These are phyloP conservation scores for Lepus timidus DNA, from an alignment of 2,113 vertebrate genomes.

Conservation along the genomic window DNA sequence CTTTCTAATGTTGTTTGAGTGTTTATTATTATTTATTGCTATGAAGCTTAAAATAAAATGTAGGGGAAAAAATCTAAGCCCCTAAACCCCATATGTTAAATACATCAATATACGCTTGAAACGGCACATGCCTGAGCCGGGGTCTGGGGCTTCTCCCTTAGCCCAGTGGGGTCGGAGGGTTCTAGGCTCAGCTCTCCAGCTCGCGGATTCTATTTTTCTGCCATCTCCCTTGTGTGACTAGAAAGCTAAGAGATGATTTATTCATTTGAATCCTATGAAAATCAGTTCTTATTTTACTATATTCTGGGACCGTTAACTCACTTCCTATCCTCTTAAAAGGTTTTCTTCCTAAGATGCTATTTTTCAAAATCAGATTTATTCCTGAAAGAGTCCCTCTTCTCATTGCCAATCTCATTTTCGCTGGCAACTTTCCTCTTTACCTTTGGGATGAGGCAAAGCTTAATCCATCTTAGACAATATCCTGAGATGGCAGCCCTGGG, in stretches of 20 bases:
- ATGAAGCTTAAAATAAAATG: constrained; percentile 39
- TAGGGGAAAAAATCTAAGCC: not conserved
- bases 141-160: fast-evolving
- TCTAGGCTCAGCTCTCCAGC: not conserved
- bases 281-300: constrained; percentile 27
- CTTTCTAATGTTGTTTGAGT: not conserved
- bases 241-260: constrained; percentile 6
- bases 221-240: not conserved
- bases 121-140: fast-evolving
- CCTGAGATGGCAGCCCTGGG: not conserved
- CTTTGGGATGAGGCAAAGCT: constrained; percentile 26
- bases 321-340: constrained; percentile 28
- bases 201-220: not conserved
- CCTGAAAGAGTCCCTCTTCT: constrained; percentile 11
- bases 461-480: not conserved
- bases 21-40: constrained; percentile 22
- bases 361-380: constrained; percentile 57
- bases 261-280: not conserved
- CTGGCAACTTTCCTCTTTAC: not conserved
- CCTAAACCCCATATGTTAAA: not conserved
- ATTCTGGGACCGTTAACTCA: not conserved
- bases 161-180: not conserved
- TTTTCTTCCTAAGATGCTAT: constrained; percentile 25
- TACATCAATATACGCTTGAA: not conserved
- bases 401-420: not conserved